Conservation (phyloP, 2,888 invertebrate species). For the Pteria penguin region DNA sequence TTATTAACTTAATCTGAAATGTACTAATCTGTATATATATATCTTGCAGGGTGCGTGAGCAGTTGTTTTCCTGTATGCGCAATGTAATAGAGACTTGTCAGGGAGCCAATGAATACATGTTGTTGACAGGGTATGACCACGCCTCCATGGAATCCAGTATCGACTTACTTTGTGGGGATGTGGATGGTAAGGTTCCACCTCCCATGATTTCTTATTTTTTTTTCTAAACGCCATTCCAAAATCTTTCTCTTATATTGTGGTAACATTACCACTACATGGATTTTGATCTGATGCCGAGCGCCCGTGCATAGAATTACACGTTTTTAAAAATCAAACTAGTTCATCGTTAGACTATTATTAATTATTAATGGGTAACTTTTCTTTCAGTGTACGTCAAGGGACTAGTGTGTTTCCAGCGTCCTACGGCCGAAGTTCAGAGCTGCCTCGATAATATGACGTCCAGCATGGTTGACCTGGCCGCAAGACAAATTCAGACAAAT, state of each 20-base stretch:
- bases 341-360: neutral
- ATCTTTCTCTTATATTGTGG: too few relatives aligned
- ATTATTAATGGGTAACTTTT: neutral
- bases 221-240: too few relatives aligned
- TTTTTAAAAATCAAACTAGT: neutral
- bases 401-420: slow-evolving; percentile 53
- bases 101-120: slow-evolving; percentile 38
- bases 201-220: too few relatives aligned
- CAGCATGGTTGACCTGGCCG: slow-evolving; percentile 57
- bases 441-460: slow-evolving; percentile 57
- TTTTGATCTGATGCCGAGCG: too few relatives aligned
- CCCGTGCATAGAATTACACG: too few relatives aligned
- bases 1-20: too few relatives aligned
- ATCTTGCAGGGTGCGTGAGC: slow-evolving; percentile 16
- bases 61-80: slow-evolving; percentile 38
- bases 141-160: slow-evolving; percentile 43
- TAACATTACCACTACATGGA: too few relatives aligned
- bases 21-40: neutral
- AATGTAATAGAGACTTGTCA: slow-evolving; percentile 32
- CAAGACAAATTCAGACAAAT: slow-evolving; percentile 52
- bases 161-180: slow-evolving; percentile 37
- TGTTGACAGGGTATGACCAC: slow-evolving; percentile 43
- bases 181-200: slow-evolving; percentile 46
- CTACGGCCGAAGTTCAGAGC: slow-evolving; percentile 47
- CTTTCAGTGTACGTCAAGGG: slow-evolving; percentile 55